Percentiles rank a stretch among this genome's conserved stretches.
These are phyloP conservation scores for Drosophila simulans DNA, from an alignment of 1,140 invertebrate genomes.

Conservation along the genomic window DNA sequence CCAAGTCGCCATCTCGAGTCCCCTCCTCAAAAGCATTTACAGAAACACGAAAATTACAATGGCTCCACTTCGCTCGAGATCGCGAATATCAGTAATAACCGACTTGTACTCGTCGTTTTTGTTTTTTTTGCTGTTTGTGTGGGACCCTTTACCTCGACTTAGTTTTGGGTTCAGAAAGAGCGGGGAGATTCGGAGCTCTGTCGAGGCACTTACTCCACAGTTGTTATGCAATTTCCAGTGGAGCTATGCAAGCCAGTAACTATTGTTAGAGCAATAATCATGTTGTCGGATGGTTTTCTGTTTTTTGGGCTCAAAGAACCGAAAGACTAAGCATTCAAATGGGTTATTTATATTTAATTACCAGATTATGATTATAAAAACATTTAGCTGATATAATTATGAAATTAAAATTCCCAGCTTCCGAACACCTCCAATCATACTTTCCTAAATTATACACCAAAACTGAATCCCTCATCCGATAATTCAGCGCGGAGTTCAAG, in stretches of 20 bases:
- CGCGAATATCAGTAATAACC: slow-evolving; percentile 77
- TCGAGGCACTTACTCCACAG: slow-evolving; percentile 22
- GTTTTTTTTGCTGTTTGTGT: slow-evolving; percentile 47
- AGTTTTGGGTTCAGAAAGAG: neutral
- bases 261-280: slow-evolving; percentile 38
- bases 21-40: slow-evolving; percentile 42
- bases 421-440: slow-evolving; percentile 2
- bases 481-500: slow-evolving; percentile 28
- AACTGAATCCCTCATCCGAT: slow-evolving; percentile 5
- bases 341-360: neutral
- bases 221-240: slow-evolving; percentile 38
- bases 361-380: neutral
- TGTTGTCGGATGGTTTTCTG: slow-evolving; percentile 22
- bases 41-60: slow-evolving; percentile 81
- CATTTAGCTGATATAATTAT: neutral
- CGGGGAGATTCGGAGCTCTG: neutral
- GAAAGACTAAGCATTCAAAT: too few species aligned
- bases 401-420: neutral
- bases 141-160: slow-evolving; percentile 35
- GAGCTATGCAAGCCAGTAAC: slow-evolving; percentile 11
- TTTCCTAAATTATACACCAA: slow-evolving; percentile 41
- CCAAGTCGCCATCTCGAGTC: slow-evolving; percentile 25
- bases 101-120: slow-evolving; percentile 44
- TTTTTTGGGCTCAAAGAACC: neutral
- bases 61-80: slow-evolving; percentile 26